These are phyloP conservation scores for Alsophila aescularia DNA, from an alignment of 2,888 invertebrate species.

Conservation along the genomic window DNA sequence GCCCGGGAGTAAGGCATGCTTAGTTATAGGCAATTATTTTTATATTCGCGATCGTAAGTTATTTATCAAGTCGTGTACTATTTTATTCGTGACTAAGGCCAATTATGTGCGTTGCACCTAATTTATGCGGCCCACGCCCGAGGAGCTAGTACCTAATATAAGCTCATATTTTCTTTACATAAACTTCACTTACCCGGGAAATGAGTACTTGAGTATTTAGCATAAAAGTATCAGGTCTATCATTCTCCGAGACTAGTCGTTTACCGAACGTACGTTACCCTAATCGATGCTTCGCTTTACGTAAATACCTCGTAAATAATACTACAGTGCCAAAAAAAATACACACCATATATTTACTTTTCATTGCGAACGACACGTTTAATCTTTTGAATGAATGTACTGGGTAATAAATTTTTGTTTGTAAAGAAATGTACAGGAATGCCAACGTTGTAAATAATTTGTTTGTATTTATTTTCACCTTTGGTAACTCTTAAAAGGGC, in stretches of 20 bases:
- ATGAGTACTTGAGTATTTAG: constrained; percentile 14
- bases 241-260: constrained; percentile 2
- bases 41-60: too few relatives aligned
- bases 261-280: constrained; percentile 8
- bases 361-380: constrained; percentile 59
- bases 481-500: background rate
- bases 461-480: background rate
- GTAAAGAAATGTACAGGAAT: constrained; percentile 16
- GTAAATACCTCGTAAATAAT: constrained; percentile 46
- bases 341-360: constrained; percentile 53
- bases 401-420: constrained; percentile 25
- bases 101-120: too few relatives aligned
- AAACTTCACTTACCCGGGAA: background rate
- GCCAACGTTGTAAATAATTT: constrained; percentile 17
- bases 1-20: too few relatives aligned
- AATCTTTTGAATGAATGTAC: constrained; percentile 49
- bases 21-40: too few relatives aligned
- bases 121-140: too few relatives aligned
- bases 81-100: background rate
- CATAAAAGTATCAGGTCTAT: constrained; percentile 14
- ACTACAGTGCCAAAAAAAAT: constrained; percentile 48
- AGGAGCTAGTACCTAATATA: background rate
- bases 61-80: background rate
- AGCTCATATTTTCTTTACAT: constrained; percentile 6
- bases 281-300: constrained; percentile 48